These are phyloP conservation scores for Takifugu ocellatus DNA, from an alignment of 2,797 vertebrate genomes.

Conservation along the genomic window DNA sequence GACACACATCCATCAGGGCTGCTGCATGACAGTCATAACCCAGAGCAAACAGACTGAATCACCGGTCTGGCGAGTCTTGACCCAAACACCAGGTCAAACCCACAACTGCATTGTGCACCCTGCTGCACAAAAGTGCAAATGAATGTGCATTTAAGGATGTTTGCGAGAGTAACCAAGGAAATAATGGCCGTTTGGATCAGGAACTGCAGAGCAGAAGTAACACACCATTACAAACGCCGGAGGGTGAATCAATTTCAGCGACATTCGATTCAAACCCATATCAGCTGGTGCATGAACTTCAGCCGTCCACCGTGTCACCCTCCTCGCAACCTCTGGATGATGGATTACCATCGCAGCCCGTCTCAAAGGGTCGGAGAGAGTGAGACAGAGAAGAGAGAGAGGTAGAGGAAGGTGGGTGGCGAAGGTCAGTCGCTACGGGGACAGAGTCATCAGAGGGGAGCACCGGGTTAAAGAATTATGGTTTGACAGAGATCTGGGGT, in stretches of 20 bases:
- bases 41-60: constrained; percentile 51
- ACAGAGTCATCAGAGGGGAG: constrained; percentile 54
- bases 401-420: constrained; percentile 31
- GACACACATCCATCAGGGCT: constrained; percentile 41
- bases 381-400: constrained; percentile 11
- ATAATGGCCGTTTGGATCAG: constrained; percentile 42
- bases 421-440: constrained; percentile 59
- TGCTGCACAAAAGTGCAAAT: constrained; percentile 35
- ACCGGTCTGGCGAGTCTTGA: constrained; percentile 36
- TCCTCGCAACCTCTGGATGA: constrained; percentile 61
- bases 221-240: constrained; percentile 42
- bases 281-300: constrained; percentile 62
- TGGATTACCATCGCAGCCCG: constrained; percentile 70
- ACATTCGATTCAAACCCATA: constrained; percentile 63
- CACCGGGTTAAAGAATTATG: constrained; percentile 66
- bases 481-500: constrained; percentile 59
- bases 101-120: constrained; percentile 15
- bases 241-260: constrained; percentile 66
- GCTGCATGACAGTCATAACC: constrained; percentile 45
- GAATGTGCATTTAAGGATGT: constrained; percentile 47
- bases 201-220: constrained; percentile 50
- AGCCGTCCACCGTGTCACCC: constrained; percentile 57
- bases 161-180: constrained; percentile 44
- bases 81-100: constrained; percentile 41
- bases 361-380: constrained; percentile 45